Base-by-base conservation (phyloP, 2,888 invertebrate species). In the Nebria salina region DNA sequence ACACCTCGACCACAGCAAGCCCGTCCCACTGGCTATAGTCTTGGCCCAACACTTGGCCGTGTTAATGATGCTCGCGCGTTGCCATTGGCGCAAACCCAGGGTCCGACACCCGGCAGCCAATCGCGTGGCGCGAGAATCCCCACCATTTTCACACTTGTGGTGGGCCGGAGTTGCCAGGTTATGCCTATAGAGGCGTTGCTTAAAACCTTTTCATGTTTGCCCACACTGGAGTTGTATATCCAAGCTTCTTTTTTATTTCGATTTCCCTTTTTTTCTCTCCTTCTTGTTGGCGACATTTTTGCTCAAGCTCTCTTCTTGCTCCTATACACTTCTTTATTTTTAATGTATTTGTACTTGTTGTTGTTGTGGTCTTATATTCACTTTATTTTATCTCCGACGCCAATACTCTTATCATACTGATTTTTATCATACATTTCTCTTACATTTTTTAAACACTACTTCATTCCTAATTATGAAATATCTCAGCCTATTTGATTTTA, bases 1-100 rank as follows among this genome's bases (percentile, higher is more conserved):
- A 88, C 89, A 89, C 89, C 89, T 89, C 88, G 86, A 84, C 84
- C 84, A 87, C 86, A 34, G 25, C 74, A 64, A 13, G 66, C 79
- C 79, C 79, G 34, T 41, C 73, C 73, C 43, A 15, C 73, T 13
- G 41, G 11, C 73, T 13, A 73, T 20, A 43, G 20, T 26, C 73
- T 65, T 25, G 73, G 43, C 75, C 64, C 54, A n/a, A 20, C 41
- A 86, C 85, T 86, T 87, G 84, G 85, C 85, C 87, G 90, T 88
- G 90, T 89, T 90, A 90, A 90, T 90, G 90, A 90, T 88, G 87
- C 85, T 84, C 85, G 85, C 86, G 89, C 87, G 82, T 77, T 84
- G 85, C 86, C 82, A 89, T 89, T 89, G 89, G 89, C 83, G 83
- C 86, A 87, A 86, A 88, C 87, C 70, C 86, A 86, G 87, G 8